phyloP scores from a whole-genome alignment of 2,797 vertebrate species.

The Calcarius lapponicus region DNA sequence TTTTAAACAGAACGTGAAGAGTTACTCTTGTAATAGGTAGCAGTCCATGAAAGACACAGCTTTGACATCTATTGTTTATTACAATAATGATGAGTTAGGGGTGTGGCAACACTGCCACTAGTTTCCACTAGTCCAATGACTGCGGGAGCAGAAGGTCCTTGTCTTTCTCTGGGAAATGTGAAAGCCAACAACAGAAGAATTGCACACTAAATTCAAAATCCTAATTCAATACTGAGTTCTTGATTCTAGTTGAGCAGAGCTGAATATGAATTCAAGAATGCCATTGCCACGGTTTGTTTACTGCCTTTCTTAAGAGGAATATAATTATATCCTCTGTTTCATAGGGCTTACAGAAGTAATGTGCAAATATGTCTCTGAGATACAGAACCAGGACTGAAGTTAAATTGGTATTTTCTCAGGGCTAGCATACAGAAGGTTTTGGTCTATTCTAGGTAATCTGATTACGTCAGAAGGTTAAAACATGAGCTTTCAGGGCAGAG shows the following conservation, averaged over 20 bases:
- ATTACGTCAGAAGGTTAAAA: not conserved
- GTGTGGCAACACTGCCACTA: not conserved
- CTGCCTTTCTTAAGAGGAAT: not conserved
- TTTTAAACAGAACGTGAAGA: not conserved
- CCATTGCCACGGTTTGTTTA: not conserved
- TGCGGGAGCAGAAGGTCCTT: not conserved
- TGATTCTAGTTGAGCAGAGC: not conserved
- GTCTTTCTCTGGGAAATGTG: not conserved
- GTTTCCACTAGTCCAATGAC: not conserved
- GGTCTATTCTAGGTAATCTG: not conserved
- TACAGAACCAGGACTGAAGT: not conserved
- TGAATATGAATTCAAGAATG: not conserved
- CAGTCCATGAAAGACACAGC: not conserved
- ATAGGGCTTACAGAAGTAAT: not conserved
- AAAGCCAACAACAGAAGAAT: not conserved
- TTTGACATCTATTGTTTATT: not conserved
- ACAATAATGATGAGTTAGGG: fast-evolving
- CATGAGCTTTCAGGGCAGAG: not conserved
- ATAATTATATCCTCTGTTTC: not conserved
- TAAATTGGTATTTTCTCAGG: not conserved
- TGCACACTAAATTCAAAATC: not conserved
- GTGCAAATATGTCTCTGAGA: not conserved
- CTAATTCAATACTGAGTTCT: not conserved
- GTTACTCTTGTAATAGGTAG: not conserved
- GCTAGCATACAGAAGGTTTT: not conserved